These are phyloP conservation scores for Hyles vespertilio DNA, from an alignment of 1,140 invertebrate genomes.

Conservation along the genomic window DNA sequence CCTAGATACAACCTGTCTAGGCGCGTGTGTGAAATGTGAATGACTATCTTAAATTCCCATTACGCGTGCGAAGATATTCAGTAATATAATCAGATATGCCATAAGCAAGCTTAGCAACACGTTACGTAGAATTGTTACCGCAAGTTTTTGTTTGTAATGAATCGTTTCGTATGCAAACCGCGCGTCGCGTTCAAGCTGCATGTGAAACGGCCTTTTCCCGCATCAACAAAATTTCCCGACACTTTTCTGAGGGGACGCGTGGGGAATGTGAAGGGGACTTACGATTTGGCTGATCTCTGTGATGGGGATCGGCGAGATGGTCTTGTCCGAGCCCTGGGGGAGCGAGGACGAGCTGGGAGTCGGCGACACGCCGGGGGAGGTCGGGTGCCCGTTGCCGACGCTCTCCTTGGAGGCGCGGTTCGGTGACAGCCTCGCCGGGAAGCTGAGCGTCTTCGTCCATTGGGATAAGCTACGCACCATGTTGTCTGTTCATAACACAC, in stretches of 20 bases:
- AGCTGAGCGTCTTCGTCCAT: conserved; percentile 92
- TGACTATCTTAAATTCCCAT: too few relatives aligned
- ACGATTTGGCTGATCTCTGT: conserved; percentile 80
- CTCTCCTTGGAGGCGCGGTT: conserved; percentile 84
- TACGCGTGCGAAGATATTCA: too few relatives aligned
- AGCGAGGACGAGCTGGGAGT: conserved; percentile 72
- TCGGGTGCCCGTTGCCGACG: conserved; percentile 75
- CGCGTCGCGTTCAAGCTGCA: conserved; percentile 15
- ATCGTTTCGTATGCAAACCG: conserved; percentile 25
- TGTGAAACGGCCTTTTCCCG: conserved; percentile 10
- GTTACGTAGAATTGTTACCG: conserved; percentile 18
- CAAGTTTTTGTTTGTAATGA: conserved; percentile 22
- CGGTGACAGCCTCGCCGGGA: conserved; percentile 86
- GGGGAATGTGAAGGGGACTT: conserved; percentile 51
- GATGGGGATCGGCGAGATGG: conserved; percentile 75
- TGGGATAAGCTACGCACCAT: conserved; percentile 90
- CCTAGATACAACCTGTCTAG: too few relatives aligned
- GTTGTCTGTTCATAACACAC: conserved; percentile 65
- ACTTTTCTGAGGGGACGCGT: too few relatives aligned
- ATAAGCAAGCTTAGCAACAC: conserved; percentile 4
- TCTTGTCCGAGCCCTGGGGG: conserved; percentile 70
- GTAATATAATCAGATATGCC: conserved; percentile 4
- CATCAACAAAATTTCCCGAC: conserved; percentile 8
- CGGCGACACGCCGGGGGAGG: conserved; percentile 67
- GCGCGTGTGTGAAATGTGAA: too few relatives aligned